Conservation (phyloP, 2,888 invertebrate genomes). For the Blastobasis adustella region DNA sequence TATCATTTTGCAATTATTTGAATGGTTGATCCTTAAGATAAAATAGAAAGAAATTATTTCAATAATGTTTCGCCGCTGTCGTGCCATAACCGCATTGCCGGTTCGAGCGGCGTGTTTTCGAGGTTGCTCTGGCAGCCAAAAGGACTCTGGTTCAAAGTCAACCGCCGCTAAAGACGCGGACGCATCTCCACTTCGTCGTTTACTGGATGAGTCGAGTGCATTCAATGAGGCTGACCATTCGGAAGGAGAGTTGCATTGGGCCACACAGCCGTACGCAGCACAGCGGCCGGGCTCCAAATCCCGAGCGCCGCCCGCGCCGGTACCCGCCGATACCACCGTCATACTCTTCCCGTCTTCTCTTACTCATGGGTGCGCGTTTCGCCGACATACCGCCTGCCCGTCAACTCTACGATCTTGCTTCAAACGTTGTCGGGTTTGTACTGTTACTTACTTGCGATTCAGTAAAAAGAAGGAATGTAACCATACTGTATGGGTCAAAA, state of each 20-base stretch:
- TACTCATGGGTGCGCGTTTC: constrained; percentile 87
- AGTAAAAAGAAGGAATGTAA: too few relatives aligned
- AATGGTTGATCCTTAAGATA: too few relatives aligned
- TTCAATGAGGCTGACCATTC: constrained; percentile 72
- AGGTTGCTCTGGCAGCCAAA: too few relatives aligned
- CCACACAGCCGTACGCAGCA: constrained; percentile 66
- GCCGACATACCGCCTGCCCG: constrained; percentile 82
- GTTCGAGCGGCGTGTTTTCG: too few relatives aligned
- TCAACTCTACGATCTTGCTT: constrained; percentile 89
- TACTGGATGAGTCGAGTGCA: constrained; percentile 77
- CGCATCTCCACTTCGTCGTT: constrained; percentile 65
- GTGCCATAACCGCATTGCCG: too few relatives aligned
- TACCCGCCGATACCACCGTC: constrained; percentile 59
- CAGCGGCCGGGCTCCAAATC: constrained; percentile 31
- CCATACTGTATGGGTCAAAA: too few relatives aligned
- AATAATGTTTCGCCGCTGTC: too few relatives aligned
- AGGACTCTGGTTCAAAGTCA: too few relatives aligned
- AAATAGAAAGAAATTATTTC: too few relatives aligned
- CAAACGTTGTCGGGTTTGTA: constrained; percentile 77
- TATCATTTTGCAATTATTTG: too few relatives aligned
- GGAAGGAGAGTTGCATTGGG: constrained; percentile 70
- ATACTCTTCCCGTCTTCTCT: constrained; percentile 97
- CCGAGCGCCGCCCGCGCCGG: background rate
- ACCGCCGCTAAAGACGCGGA: constrained; percentile 1
- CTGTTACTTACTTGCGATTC: too few relatives aligned